Percentiles rank a stretch among this genome's conserved stretches.
Evolutionary conservation across 92 coral and sea anemone genomes (phyloP).

Genomic region (Siderastrea siderea): DNA sequence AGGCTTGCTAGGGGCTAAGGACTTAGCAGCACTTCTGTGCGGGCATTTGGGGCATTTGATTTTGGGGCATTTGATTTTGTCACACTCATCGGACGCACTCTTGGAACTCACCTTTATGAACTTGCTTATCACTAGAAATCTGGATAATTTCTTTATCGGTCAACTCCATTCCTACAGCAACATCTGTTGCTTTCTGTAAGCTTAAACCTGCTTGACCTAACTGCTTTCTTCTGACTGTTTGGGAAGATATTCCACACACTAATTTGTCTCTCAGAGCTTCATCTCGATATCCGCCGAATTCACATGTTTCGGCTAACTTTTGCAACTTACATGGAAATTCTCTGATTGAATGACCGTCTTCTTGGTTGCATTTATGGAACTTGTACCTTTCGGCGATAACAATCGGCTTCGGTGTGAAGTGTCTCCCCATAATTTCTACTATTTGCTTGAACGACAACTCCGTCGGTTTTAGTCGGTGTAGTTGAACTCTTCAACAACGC

Average conservation of each 20-base stretch:
- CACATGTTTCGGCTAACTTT: conserved; percentile 10
- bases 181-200: conserved; percentile 36
- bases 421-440: conserved; percentile 39
- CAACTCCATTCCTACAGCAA: conserved; percentile 57
- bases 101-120: not conserved
- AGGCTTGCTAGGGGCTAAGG: not conserved
- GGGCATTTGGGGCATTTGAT: conserved; percentile 52
- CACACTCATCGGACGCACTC: conserved; percentile 60
- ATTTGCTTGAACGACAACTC: conserved; percentile 40
- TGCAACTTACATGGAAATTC: conserved; percentile 22
- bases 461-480: conserved; percentile 47
- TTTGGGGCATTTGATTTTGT: conserved; percentile 52
- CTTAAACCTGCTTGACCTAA: conserved; percentile 52
- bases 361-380: conserved; percentile 35
- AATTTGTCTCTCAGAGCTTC: conserved; percentile 36
- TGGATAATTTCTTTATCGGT: conserved; percentile 7
- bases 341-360: conserved; percentile 14
- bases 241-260: conserved; percentile 45
- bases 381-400: conserved; percentile 43
- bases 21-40: conserved; percentile 16
- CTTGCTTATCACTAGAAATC: not conserved
- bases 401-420: conserved; percentile 57
- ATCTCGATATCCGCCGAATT: conserved; percentile 3
- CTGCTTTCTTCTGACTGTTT: conserved; percentile 42
- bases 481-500: conserved; percentile 53